A percentile compares a stretch with the other conserved stretches of the same genome.
Evolutionary conservation across 1,140 invertebrate species (phyloP).

Genomic region (Papilio dardanus): DNA sequence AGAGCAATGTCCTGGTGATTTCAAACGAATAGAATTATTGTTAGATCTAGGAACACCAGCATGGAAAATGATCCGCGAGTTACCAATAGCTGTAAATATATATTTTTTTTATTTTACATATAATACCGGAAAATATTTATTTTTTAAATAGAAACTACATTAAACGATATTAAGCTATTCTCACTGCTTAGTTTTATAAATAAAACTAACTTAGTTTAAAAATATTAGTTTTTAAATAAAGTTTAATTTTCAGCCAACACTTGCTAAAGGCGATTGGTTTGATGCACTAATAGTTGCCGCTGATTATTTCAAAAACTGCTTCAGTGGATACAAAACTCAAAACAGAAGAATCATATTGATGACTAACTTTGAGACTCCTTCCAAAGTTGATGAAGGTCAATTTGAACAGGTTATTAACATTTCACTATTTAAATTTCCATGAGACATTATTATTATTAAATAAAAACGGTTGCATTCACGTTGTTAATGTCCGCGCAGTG

Average conservation of each 20-base stretch:
- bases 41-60: constrained; percentile 58
- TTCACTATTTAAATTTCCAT: no score
- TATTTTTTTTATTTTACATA: constrained; percentile 28
- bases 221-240: neutral
- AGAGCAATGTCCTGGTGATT: constrained; percentile 50
- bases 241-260: constrained; percentile 59
- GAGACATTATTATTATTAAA: no score
- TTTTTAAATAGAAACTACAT: neutral
- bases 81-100: constrained; percentile 62
- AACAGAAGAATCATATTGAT: constrained; percentile 75
- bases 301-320: constrained; percentile 65
- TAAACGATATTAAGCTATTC: no score
- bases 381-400: constrained; percentile 51
- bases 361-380: constrained; percentile 71
- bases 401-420: constrained; percentile 57
- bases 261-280: constrained; percentile 73
- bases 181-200: no score
- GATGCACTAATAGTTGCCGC: constrained; percentile 73
- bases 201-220: neutral
- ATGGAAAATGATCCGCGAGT: constrained; percentile 70
- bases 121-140: no score
- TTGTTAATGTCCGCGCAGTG: no score
- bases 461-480: no score
- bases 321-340: constrained; percentile 54
- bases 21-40: constrained; percentile 62